A percentile compares a stretch with the other conserved stretches of the same genome.
phyloP scores from a whole-genome alignment of 37 sponge, comb jelly and placozoan genomes.

The Oopsacas minuta region DNA sequence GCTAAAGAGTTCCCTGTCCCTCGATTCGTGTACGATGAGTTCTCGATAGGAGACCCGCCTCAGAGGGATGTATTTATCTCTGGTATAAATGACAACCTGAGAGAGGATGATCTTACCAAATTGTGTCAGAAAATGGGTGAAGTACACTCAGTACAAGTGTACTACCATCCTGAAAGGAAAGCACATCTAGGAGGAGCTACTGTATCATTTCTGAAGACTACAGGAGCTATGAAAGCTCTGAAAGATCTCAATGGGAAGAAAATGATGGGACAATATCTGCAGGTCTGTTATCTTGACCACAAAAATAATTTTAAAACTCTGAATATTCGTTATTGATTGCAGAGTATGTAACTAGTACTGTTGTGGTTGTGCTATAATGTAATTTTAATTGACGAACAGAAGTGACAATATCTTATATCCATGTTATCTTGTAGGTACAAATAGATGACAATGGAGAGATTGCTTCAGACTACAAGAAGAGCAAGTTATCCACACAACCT shows the following conservation, averaged over 20 bases:
- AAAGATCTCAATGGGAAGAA: constrained; percentile 29
- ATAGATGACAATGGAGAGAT: constrained; percentile 1
- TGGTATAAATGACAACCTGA: constrained; percentile 49
- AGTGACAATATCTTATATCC: too few species aligned
- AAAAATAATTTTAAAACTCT: too few species aligned
- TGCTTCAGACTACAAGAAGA: background rate
- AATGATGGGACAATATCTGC: constrained; percentile 31
- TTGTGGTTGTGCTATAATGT: background rate
- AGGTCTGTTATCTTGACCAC: too few species aligned
- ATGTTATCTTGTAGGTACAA: background rate
- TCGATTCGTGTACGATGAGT: constrained; percentile 62
- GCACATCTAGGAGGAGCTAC: constrained; percentile 30
- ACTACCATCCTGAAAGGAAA: constrained; percentile 35
- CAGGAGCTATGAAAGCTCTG: constrained; percentile 22
- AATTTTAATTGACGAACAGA: background rate
- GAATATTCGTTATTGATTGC: too few species aligned
- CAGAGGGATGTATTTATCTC: constrained; percentile 64
- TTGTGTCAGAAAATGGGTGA: constrained; percentile 15
- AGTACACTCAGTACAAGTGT: constrained; percentile 23
- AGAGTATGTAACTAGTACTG: background rate
- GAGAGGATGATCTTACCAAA: constrained; percentile 20
- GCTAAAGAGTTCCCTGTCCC: background rate
- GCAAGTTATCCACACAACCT: background rate
- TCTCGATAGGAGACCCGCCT: constrained; percentile 57
- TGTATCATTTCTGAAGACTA: constrained; percentile 25